phyloP scores from a whole-genome alignment of 35 echinoderm and acorn worm species.

The Heliocidaris tuberculata region DNA sequence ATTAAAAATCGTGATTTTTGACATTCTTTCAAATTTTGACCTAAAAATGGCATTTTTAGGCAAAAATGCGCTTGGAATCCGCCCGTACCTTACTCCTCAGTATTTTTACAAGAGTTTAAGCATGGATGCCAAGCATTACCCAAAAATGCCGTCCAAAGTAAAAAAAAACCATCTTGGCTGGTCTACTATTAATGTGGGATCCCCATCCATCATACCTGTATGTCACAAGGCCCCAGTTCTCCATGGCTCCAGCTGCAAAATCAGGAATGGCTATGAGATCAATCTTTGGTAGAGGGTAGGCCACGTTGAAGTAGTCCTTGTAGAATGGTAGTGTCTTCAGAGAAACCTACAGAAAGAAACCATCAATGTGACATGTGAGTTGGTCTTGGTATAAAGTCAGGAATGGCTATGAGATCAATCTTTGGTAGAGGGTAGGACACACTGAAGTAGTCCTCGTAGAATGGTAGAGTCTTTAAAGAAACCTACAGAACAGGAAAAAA shows the following conservation, averaged over 20 bases:
- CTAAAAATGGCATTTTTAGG: too few species aligned
- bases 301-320: slow-evolving; percentile 93
- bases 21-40: too few species aligned
- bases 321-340: slow-evolving; percentile 94
- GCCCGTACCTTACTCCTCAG: too few species aligned
- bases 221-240: slow-evolving; percentile 99
- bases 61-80: too few species aligned
- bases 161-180: too few species aligned
- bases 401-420: slow-evolving; percentile 98
- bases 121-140: too few species aligned
- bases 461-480: slow-evolving; percentile 89
- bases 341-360: slow-evolving; percentile 52
- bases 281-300: slow-evolving; percentile 98
- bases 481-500: neutral
- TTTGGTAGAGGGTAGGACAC: slow-evolving; percentile 97
- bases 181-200: neutral
- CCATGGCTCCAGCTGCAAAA: slow-evolving; percentile 99
- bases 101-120: too few species aligned
- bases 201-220: slow-evolving; percentile 73
- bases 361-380: too few species aligned
- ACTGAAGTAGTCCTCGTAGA: slow-evolving; percentile 96
- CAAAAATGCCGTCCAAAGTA: too few species aligned
- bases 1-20: too few species aligned
- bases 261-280: slow-evolving; percentile 99
- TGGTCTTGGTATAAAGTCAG: too few species aligned